Base-by-base conservation (phyloP, 2,797 vertebrate genomes). In the Gymnothorax reevesii region DNA sequence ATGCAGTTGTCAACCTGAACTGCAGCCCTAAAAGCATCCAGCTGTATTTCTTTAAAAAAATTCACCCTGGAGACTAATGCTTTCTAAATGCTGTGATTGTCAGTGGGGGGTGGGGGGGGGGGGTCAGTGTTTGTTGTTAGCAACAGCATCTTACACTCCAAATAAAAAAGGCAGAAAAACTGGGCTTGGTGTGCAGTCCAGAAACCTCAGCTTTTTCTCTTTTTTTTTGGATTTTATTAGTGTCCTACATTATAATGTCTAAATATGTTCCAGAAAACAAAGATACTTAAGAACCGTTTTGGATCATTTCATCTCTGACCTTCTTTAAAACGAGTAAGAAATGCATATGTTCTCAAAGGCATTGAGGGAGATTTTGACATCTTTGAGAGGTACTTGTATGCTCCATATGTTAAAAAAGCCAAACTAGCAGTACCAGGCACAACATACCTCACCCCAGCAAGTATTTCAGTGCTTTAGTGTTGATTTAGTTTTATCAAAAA, bases 321-420 rank as follows among this genome's bases (percentile, higher is more conserved):
- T 42, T 42, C 33, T 42, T 42, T 1, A 42, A 42, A 42, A 42
- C 2, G 33, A 42, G 33, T 42, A 42, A 42, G 33, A 42, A 42
- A 42, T 42, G 33, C 33, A 42, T 42, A 92, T 92, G 91, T 91
- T 94, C 91, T 92, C 91, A 92, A 89, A 92, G 92, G 93, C 92
- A 83, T 7, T 12, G 57, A 88, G 89, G 87, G 87, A 90, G 87
- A 85, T 82, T 82, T 82, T 42, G 86, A 82, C 42, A 60, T 71
- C 82, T 59, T 86, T 83, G 82, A n/a, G 42, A 84, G 55, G 73
- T 82, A 86, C 71, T 66, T n/a, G 22, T 42, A 42, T 42, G 33
- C 33, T 42, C 33, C 33, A 42, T 42, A 42, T 42, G 33, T 42
- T 42, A 42, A 42, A 42, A 42, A 42, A 42, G 33, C 33, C 33